These are phyloP conservation scores for Tiaroga cobitis DNA, from an alignment of 2,797 vertebrate species.

Conservation along the genomic window DNA sequence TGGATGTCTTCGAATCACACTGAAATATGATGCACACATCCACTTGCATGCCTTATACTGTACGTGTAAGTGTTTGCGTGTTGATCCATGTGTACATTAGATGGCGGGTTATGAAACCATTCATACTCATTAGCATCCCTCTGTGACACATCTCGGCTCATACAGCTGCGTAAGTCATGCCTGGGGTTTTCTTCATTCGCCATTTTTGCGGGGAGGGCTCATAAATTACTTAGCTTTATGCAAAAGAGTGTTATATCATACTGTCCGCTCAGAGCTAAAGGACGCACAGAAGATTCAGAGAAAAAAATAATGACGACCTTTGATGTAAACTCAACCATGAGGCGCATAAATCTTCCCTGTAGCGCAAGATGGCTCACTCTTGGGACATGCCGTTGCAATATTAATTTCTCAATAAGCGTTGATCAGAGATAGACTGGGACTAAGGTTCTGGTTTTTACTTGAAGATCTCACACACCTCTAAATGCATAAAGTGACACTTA, in stretches of 20 bases:
- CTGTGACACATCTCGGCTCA: constrained; percentile 31
- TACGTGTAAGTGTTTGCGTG: background rate
- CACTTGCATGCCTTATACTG: background rate
- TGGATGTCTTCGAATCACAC: background rate
- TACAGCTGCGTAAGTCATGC: constrained; percentile 7
- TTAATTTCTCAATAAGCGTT: constrained; percentile 39
- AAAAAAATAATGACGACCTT: constrained; percentile 33
- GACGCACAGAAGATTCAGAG: background rate
- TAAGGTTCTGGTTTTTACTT: background rate
- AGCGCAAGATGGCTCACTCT: constrained; percentile 28
- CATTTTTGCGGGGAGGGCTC: constrained; percentile 16
- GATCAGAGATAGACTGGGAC: constrained; percentile 10
- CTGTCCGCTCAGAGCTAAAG: constrained; percentile 34
- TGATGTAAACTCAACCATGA: constrained; percentile 25
- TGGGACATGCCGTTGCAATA: constrained; percentile 31
- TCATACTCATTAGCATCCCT: constrained; percentile 38
- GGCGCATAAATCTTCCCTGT: constrained; percentile 34
- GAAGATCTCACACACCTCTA: background rate
- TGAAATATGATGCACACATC: background rate
- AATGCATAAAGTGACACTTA: constrained; percentile 11
- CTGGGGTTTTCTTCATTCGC: constrained; percentile 29
- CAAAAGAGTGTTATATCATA: constrained; percentile 51
- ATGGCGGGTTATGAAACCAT: constrained; percentile 42
- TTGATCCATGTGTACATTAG: constrained; percentile 32
- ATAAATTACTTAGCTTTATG: constrained; percentile 55